A percentile compares a stretch with the other conserved stretches of the same genome.
Evolutionary conservation across 2,797 vertebrate genomes (phyloP).

Genomic region (Saxicola maurus): DNA sequence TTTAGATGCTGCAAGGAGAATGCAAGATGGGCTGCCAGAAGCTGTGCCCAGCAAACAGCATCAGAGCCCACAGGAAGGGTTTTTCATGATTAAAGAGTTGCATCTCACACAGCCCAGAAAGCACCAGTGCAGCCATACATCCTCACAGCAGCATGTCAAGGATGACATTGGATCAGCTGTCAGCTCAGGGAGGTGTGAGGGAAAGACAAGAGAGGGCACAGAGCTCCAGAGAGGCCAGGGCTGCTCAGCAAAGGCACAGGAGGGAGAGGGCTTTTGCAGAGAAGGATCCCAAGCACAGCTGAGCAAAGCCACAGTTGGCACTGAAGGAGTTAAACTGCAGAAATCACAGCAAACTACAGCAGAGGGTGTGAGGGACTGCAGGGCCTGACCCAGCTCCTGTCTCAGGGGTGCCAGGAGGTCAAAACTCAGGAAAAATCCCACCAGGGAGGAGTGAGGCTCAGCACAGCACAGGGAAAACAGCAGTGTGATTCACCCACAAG

Average conservation of each 20-base stretch:
- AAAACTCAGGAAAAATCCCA: neutral
- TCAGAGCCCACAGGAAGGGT: neutral
- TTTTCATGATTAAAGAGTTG: neutral
- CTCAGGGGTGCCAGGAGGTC: neutral
- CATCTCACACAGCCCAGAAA: neutral
- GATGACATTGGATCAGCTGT: accelerated
- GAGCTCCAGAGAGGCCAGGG: accelerated
- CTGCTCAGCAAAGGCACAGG: neutral
- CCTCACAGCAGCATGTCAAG: neutral
- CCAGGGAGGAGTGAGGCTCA: neutral
- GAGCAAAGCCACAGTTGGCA: neutral
- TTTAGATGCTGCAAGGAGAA: neutral
- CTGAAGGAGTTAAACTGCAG: neutral
- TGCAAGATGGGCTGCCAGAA: neutral
- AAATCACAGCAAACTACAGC: neutral
- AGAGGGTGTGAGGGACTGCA: neutral
- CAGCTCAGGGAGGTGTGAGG: neutral
- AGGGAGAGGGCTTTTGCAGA: neutral
- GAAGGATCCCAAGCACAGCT: neutral
- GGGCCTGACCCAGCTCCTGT: neutral
- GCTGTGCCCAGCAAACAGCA: neutral
- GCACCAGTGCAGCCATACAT: accelerated
- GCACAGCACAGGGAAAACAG: neutral
- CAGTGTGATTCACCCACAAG: neutral
- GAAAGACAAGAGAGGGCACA: neutral